phyloP scores from a whole-genome alignment of 2,797 vertebrate genomes.

The Tinamus major region DNA sequence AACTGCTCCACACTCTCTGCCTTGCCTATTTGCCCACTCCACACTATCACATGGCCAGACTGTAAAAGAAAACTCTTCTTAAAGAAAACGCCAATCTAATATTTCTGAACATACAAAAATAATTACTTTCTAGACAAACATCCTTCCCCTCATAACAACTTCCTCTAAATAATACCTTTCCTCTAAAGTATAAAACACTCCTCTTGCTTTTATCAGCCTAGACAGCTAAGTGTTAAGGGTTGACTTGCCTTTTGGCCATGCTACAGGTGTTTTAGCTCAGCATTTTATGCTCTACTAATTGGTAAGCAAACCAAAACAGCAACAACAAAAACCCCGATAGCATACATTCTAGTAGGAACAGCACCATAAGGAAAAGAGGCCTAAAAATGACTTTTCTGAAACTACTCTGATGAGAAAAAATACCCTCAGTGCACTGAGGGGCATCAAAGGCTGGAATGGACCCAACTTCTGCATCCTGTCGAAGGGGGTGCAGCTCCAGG shows the following conservation, averaged over 20 bases:
- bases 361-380: background rate
- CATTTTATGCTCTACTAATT: background rate
- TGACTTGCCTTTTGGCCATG: background rate
- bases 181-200: background rate
- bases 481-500: background rate
- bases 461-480: slow-evolving; percentile 10
- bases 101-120: background rate
- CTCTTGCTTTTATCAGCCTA: background rate
- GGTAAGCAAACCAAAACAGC: background rate
- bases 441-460: background rate
- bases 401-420: background rate
- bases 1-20: background rate
- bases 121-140: background rate
- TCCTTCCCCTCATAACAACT: rapidly evolving
- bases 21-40: rapidly evolving
- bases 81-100: background rate
- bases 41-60: background rate
- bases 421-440: background rate
- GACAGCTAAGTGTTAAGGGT: background rate
- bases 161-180: background rate
- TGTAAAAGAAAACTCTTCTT: background rate
- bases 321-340: background rate
- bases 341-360: background rate
- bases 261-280: background rate
- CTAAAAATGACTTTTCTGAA: background rate